These are phyloP conservation scores for Epinotia brunnichana DNA, from an alignment of 2,888 invertebrate species.

Conservation along the genomic window DNA sequence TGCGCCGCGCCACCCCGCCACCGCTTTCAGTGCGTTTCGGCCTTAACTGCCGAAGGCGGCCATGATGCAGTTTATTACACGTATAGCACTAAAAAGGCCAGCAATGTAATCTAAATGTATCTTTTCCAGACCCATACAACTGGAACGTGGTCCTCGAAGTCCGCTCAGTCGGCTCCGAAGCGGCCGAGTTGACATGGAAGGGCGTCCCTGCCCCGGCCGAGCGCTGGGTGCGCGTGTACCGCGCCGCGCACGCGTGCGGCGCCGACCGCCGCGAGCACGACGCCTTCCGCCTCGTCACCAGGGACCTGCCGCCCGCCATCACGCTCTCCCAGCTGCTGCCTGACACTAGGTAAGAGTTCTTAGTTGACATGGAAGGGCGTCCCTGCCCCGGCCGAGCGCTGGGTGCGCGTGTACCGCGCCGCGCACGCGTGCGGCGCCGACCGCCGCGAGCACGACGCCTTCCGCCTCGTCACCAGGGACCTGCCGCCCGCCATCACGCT, in stretches of 20 bases:
- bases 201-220: slow-evolving; percentile 95
- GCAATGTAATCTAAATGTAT: too few species aligned
- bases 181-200: slow-evolving; percentile 91
- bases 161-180: slow-evolving; percentile 88
- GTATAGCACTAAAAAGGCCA: too few species aligned
- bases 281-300: slow-evolving; percentile 70
- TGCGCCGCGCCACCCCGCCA: too few species aligned
- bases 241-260: slow-evolving; percentile 87
- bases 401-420: slow-evolving; percentile 94
- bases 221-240: slow-evolving; percentile 94
- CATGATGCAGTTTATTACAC: not conserved
- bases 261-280: slow-evolving; percentile 64
- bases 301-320: slow-evolving; percentile 69
- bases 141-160: slow-evolving; percentile 92
- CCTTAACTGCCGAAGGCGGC: too few species aligned
- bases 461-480: slow-evolving; percentile 72
- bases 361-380: slow-evolving; percentile 93
- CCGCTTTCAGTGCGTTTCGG: too few species aligned
- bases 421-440: slow-evolving; percentile 82
- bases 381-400: slow-evolving; percentile 94
- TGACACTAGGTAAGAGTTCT: slow-evolving; percentile 85
- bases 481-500: slow-evolving; percentile 67
- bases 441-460: slow-evolving; percentile 68
- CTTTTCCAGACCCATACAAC: slow-evolving; percentile 92
- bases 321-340: slow-evolving; percentile 75